Conservation (phyloP, 2,888 invertebrate genomes). For the Leptinotarsa rubiginosa region DNA sequence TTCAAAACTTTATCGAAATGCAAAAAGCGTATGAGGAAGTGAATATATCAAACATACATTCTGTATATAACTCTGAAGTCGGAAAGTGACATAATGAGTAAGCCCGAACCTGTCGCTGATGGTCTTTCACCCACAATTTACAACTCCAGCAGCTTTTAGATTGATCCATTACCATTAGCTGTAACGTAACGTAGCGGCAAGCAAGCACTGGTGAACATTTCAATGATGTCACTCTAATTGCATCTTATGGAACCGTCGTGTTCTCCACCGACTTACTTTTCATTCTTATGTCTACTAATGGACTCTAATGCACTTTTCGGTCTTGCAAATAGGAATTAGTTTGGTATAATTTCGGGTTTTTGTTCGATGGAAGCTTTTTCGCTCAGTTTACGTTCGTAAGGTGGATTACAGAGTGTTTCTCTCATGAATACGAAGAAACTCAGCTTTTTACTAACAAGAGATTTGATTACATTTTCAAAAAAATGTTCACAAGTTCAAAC, state of each 20-base stretch:
- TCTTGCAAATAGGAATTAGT: constrained; percentile 30
- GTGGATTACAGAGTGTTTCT: too few relatives aligned
- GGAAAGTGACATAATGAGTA: background rate
- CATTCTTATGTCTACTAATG: constrained; percentile 49
- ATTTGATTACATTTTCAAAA: too few relatives aligned
- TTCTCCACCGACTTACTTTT: constrained; percentile 42
- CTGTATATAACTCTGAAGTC: too few relatives aligned
- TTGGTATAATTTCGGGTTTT: constrained; percentile 31
- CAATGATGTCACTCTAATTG: constrained; percentile 53
- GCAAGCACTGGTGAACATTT: constrained; percentile 49
- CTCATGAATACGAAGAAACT: too few relatives aligned
- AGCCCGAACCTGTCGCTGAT: constrained; percentile 32
- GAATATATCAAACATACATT: too few relatives aligned
- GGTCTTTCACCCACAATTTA: constrained; percentile 43
- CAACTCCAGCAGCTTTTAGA: constrained; percentile 49
- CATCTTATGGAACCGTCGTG: constrained; percentile 50
- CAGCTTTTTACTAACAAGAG: too few relatives aligned
- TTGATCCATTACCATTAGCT: constrained; percentile 57
- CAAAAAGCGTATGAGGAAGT: too few relatives aligned
- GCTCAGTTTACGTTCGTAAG: background rate
- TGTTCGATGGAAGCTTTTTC: background rate
- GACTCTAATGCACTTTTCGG: constrained; percentile 48
- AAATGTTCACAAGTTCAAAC: too few relatives aligned
- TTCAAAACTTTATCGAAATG: too few relatives aligned
- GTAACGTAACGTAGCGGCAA: constrained; percentile 35